Conservation (phyloP, 1,140 invertebrate species). For the Aphelenchoides avenae region DNA sequence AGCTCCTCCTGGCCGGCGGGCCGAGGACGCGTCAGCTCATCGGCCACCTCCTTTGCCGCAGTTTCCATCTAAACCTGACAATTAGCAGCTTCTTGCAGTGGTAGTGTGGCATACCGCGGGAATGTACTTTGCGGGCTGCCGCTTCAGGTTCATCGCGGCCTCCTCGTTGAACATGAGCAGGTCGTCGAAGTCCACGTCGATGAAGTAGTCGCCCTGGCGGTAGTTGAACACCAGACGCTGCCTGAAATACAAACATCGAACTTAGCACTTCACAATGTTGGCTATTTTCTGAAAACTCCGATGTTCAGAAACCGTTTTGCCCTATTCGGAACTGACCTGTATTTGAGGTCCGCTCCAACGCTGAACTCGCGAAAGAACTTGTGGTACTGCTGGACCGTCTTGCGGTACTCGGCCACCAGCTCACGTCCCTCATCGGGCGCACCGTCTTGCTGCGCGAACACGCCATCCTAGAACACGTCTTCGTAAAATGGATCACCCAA, state of each 20-base stretch:
- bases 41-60: conserved; percentile 90
- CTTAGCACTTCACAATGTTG: conserved; percentile 1
- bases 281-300: too few species aligned
- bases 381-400: conserved; percentile 84
- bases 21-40: conserved; percentile 87
- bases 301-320: too few species aligned
- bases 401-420: conserved; percentile 70
- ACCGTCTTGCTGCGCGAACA: too few species aligned
- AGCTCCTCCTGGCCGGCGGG: conserved; percentile 82
- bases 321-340: conserved; percentile 73
- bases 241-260: conserved; percentile 65
- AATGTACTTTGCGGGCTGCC: conserved; percentile 84
- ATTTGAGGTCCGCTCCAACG: conserved; percentile 89
- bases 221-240: conserved; percentile 89
- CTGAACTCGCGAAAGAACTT: conserved; percentile 93
- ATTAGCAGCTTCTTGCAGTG: too few species aligned
- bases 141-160: conserved; percentile 83
- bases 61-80: conserved; percentile 83
- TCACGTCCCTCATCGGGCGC: conserved; percentile 62
- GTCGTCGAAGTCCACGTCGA: conserved; percentile 91
- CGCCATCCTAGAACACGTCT: too few species aligned
- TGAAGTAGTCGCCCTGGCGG: conserved; percentile 79
- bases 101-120: conserved; percentile 70
- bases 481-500: too few species aligned
- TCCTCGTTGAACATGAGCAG: conserved; percentile 87